Base-by-base conservation (phyloP, 2,888 invertebrate genomes). In the Drosophila hamatofila region DNA sequence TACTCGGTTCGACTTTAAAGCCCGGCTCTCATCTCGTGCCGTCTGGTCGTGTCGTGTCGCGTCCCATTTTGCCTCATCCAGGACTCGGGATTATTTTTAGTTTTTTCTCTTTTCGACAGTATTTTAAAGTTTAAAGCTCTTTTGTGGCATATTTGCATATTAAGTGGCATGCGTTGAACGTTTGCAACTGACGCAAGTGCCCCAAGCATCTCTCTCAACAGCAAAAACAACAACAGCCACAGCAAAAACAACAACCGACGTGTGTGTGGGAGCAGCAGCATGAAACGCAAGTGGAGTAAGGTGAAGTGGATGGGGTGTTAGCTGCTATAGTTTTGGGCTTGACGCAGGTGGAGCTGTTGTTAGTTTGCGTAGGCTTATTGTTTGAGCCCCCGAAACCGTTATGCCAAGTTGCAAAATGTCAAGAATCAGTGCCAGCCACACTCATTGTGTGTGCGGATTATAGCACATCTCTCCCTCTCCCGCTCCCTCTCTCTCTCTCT, bases 131-230 rank as follows among this genome's bases (percentile, higher is more conserved):
- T 84, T 89, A 84, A 84, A 88, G 84, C 84, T 88, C 88, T 89
- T 84, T 88, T 89, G 88, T 75, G 84, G 88, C 84, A 89, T 65
- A 89, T 89, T 84, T 84, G 88, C 89, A 84, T 84, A 89, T 89
- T 84, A 84, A 84, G 84, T 84, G 84, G 75, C 89, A 84, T 83
- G 89, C 81, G 83, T 83, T 81, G 71, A 75, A 42, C 68, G 57
- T 54, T 68, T 72, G 74, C 68, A 75, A 62, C 65, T 64, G 68
- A 56, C 56, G 68, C 56, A 65, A 55, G 61, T 49, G 65, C 48
- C 66, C 51, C 58, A 56, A 55, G 54, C 65, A 23, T 33, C 42
- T 21, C 68, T 46, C 27, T 14, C 33, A 51, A 56, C 39, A 35
- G 18, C 49, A 33, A 12, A 25, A 51, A 56, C 39, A 35, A 14